Base-by-base conservation (phyloP, 2,113 vertebrate species). In the Psettodes erumei region DNA sequence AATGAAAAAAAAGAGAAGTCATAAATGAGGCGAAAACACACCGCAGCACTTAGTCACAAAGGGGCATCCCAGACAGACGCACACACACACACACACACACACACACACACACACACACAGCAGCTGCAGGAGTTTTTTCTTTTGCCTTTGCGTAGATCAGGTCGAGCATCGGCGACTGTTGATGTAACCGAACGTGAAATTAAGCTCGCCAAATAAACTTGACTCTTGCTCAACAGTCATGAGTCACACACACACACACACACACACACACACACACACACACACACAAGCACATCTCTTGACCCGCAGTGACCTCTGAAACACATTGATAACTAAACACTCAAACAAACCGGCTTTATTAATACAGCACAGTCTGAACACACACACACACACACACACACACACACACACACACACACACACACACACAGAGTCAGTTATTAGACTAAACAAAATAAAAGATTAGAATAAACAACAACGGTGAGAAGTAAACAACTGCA, bases 1-100 rank as follows among this genome's bases (percentile, higher is more conserved):
- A 48, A 66, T 27, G n/a, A 50, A 54, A 70, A 28, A 35, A 60
- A 28, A 50, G 25, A 62, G 25, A 51, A 30, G 69, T 62, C 37
- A 30, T 61, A 23, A 53, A 74, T n/a, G n/a, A n/a, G n/a, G n/a
- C n/a, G n/a, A 21, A 18, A 18, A 38, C 45, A 32, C 62, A 72
- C 27, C 54, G n/a, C 62, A 63, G 18, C 15, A 38, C 42, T 77
- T 79, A 75, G 69, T 88, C 87, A 86, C 16, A 33, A 33, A 60
- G 56, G 18, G 58, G 8, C 56, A 37, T 38, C 27, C 33, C 35
- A 70, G 45, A 61, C 30, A 51, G 45, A 67, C 48, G 65, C 25
- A 56, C n/a, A 45, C 76, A 74, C 19, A 35, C 40, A 75, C 42
- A 67, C 59, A 73, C 45, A 65, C 69, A 71, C 48, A 50, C 61